Evolutionary conservation across 2,797 vertebrate genomes (phyloP).

Genomic region (Enteromius mattozi): DNA sequence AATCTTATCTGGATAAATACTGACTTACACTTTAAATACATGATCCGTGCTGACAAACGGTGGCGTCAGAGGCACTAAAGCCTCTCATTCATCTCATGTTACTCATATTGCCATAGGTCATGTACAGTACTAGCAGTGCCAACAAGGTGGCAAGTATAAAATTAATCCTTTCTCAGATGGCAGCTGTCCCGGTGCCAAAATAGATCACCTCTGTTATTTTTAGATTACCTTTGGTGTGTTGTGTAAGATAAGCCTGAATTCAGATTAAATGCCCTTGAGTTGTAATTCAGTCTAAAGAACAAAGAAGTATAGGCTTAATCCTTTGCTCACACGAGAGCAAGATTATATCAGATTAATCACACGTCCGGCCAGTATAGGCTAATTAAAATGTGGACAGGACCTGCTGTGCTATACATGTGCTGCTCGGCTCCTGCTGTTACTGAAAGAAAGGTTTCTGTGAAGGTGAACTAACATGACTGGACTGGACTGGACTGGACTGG

Average conservation of each 20-base stretch:
- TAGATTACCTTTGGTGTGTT: conserved; percentile 46
- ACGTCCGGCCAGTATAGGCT: conserved; percentile 27
- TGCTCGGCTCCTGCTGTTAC: conserved; percentile 8
- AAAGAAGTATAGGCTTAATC: conserved; percentile 35
- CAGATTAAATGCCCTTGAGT: conserved; percentile 48
- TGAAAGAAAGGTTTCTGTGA: background rate
- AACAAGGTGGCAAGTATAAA: conserved; percentile 46
- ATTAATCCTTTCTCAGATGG: conserved; percentile 40
- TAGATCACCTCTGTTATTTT: conserved; percentile 41
- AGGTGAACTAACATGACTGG: conserved; percentile 15
- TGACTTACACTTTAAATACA: conserved; percentile 20
- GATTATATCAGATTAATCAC: conserved; percentile 49
- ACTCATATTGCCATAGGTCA: conserved; percentile 30
- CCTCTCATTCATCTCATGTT: conserved; percentile 21
- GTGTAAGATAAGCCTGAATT: conserved; percentile 41
- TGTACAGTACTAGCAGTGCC: conserved; percentile 5
- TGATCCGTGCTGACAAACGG: conserved; percentile 10
- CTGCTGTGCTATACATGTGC: conserved; percentile 21
- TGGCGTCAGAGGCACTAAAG: conserved; percentile 6
- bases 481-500: background rate
- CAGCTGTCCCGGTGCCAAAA: conserved; percentile 22
- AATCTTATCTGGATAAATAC: conserved; percentile 10
- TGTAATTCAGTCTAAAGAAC: conserved; percentile 50
- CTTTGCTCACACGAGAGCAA: conserved; percentile 14
- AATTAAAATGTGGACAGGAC: conserved; percentile 29